Conservation (phyloP, 2,888 invertebrate species). For the Cryptocephalus primarius region DNA sequence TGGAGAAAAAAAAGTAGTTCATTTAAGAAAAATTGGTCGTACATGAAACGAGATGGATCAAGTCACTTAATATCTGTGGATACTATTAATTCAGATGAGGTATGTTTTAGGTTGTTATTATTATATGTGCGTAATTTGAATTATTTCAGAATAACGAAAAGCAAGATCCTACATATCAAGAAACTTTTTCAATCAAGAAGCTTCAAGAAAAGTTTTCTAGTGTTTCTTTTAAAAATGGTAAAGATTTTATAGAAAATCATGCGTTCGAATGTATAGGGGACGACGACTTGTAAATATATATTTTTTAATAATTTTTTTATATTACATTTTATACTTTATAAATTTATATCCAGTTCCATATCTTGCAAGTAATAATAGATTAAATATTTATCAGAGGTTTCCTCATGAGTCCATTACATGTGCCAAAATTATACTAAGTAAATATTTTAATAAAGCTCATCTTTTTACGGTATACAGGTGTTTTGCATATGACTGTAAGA, state of each 20-base stretch:
- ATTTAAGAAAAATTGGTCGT: conserved; percentile 50
- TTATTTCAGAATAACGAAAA: conserved; percentile 44
- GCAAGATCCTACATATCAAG: conserved; percentile 49
- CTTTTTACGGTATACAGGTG: no score
- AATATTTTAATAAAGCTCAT: conserved; percentile 6
- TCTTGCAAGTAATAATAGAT: neutral
- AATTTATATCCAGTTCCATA: neutral
- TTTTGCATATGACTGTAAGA: no score
- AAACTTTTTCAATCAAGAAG: conserved; percentile 66
- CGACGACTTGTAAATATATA: conserved; percentile 64
- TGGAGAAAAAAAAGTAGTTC: conserved; percentile 30
- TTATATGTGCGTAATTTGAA: no score
- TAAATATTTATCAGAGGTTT: conserved; percentile 1
- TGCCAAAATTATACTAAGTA: conserved; percentile 1
- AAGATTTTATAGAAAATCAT: conserved; percentile 75
- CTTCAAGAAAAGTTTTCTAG: conserved; percentile 60
- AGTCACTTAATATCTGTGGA: conserved; percentile 48
- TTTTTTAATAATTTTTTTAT: conserved; percentile 1
- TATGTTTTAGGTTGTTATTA: neutral
- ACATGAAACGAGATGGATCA: conserved; percentile 64
- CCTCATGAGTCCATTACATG: conserved; percentile 1
- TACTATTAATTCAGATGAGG: conserved; percentile 21
- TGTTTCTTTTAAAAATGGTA: conserved; percentile 58
- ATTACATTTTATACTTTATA: neutral
- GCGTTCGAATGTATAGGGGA: conserved; percentile 94